Evolutionary conservation across 2,888 invertebrate genomes (phyloP).

Genomic region (Nysson spinosus): DNA sequence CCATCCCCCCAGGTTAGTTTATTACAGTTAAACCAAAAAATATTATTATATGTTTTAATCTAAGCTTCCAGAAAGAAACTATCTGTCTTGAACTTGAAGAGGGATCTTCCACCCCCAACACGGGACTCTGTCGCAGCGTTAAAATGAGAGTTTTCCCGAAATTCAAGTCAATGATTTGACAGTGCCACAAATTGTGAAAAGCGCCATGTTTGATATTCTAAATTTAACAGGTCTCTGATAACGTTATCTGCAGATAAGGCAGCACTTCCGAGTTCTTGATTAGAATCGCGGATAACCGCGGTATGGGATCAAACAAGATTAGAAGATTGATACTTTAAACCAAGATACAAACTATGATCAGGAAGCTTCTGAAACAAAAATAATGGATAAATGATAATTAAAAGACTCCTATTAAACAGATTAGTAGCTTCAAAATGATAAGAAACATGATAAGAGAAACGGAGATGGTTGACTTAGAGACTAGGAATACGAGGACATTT

Average conservation of each 20-base stretch:
- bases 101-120: neutral
- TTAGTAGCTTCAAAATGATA: too few relatives aligned
- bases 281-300: too few relatives aligned
- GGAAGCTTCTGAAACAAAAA: too few relatives aligned
- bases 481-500: constrained; percentile 23
- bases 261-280: neutral
- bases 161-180: constrained; percentile 10
- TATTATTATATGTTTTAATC: neutral
- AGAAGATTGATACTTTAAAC: too few relatives aligned
- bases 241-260: constrained; percentile 19
- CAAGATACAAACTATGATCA: too few relatives aligned
- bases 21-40: too few relatives aligned
- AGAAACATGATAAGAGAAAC: neutral
- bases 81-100: too few relatives aligned
- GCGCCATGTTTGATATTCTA: constrained; percentile 23
- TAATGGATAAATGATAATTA: too few relatives aligned
- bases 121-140: neutral
- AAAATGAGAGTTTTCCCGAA: too few relatives aligned
- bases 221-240: constrained; percentile 19
- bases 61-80: too few relatives aligned
- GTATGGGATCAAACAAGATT: too few relatives aligned
- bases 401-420: too few relatives aligned
- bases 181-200: constrained; percentile 10
- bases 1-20: constrained; percentile 51
- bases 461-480: constrained; percentile 19